phyloP scores from a whole-genome alignment of 2,797 vertebrate genomes.

The Euthynnus affinis region DNA sequence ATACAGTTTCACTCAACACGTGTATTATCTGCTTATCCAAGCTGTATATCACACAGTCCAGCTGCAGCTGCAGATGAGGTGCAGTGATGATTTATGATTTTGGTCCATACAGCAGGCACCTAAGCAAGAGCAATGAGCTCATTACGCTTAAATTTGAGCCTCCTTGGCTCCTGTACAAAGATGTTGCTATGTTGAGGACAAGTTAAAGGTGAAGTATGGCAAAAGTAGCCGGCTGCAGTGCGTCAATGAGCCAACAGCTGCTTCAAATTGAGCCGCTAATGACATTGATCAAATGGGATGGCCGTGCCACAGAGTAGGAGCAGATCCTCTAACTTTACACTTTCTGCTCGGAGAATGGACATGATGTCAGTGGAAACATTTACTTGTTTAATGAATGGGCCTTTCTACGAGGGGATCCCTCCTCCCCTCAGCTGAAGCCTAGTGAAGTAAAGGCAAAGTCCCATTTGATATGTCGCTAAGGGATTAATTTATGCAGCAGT shows the following conservation, averaged over 20 bases:
- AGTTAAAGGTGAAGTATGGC: conserved; percentile 20
- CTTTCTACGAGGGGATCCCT: conserved; percentile 22
- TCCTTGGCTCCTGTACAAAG: conserved; percentile 12
- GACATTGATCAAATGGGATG: conserved; percentile 51
- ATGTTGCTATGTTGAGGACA: conserved; percentile 9
- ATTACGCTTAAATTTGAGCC: conserved; percentile 7
- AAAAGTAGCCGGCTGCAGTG: conserved; percentile 1
- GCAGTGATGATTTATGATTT: conserved; percentile 37
- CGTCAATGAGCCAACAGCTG: conserved; percentile 53
- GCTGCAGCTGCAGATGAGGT: neutral
- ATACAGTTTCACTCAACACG: neutral
- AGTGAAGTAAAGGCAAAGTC: neutral
- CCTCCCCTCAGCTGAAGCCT: conserved; percentile 8
- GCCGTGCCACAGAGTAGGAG: conserved; percentile 41
- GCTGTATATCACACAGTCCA: conserved; percentile 10
- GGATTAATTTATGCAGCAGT: neutral
- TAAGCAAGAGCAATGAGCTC: conserved; percentile 27
- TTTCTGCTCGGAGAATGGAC: conserved; percentile 44
- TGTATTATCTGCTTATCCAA: conserved; percentile 9
- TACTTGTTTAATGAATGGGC: conserved; percentile 56
- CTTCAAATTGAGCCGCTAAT: conserved; percentile 46
- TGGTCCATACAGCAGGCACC: conserved; percentile 4
- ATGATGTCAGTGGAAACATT: conserved; percentile 79
- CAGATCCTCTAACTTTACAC: conserved; percentile 58
- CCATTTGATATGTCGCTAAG: neutral